Conservation (phyloP, 64 coral and sea anemone species). For the Orbicella faveolata region DNA sequence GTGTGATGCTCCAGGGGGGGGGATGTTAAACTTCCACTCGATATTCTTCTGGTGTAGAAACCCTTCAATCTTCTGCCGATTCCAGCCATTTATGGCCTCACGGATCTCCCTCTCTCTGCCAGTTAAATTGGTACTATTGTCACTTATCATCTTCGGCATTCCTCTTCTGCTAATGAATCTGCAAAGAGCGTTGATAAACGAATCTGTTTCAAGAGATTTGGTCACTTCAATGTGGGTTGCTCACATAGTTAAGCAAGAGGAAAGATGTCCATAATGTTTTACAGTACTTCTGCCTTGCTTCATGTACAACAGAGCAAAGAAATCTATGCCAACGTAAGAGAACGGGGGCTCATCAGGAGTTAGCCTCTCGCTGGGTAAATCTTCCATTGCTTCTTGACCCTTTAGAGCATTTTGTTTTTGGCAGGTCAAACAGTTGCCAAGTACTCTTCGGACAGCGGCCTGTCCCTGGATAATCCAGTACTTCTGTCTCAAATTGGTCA, state of each 20-base stretch:
- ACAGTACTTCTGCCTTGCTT: conserved; percentile 45
- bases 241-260: background rate
- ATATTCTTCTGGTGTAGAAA: conserved; percentile 23
- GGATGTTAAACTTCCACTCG: conserved; percentile 32
- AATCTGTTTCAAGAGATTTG: conserved; percentile 20
- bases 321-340: background rate
- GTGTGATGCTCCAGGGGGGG: conserved; percentile 26
- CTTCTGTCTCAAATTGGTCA: conserved; percentile 6
- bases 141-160: conserved; percentile 17
- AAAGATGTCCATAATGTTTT: conserved; percentile 34
- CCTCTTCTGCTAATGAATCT: conserved; percentile 10
- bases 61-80: no score
- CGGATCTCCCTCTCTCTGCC: no score
- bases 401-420: background rate
- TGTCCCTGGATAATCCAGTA: conserved; percentile 58
- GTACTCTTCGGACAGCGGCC: conserved; percentile 39
- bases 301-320: conserved; percentile 37
- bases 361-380: background rate
- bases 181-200: background rate
- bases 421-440: conserved; percentile 39
- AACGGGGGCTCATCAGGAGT: conserved; percentile 7
- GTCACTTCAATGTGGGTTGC: conserved; percentile 10
- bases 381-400: background rate
- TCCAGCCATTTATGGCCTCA: no score
- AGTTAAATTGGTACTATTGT: background rate